These are phyloP conservation scores for Drosophila albomicans DNA, from an alignment of 1,140 invertebrate species.

Conservation along the genomic window DNA sequence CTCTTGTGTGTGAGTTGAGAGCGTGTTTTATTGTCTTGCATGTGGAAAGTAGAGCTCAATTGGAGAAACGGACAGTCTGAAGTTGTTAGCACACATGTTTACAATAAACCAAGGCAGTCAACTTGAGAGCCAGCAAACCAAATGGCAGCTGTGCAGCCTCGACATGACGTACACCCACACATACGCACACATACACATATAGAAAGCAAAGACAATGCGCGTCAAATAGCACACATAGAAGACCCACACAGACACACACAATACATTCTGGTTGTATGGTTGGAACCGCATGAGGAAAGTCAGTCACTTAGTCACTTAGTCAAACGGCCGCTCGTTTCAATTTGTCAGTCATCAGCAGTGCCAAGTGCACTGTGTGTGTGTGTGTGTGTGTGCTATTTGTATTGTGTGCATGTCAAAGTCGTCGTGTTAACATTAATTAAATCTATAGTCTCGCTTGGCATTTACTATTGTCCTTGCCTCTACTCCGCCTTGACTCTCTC, in stretches of 20 bases:
- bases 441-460: constrained; percentile 68
- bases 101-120: constrained; percentile 78
- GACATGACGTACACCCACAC: constrained; percentile 38
- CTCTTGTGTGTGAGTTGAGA: constrained; percentile 4
- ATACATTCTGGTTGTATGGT: not conserved
- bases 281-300: constrained; percentile 50
- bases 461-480: constrained; percentile 29
- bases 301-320: constrained; percentile 67
- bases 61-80: constrained; percentile 28
- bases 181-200: not conserved
- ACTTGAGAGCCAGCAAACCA: constrained; percentile 69
- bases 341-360: constrained; percentile 75
- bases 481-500: not conserved
- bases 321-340: constrained; percentile 68
- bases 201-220: constrained; percentile 11
- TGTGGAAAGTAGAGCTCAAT: constrained; percentile 28
- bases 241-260: constrained; percentile 6
- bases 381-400: constrained; percentile 54
- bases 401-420: constrained; percentile 80
- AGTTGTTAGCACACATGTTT: constrained; percentile 80
- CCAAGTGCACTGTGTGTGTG: constrained; percentile 46
- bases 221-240: constrained; percentile 14
- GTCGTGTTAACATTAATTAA: constrained; percentile 82
- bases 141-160: constrained; percentile 64
- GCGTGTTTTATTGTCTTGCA: constrained; percentile 48